phyloP scores from a whole-genome alignment of 2,113 vertebrate genomes.

The Amazona guildingii region DNA sequence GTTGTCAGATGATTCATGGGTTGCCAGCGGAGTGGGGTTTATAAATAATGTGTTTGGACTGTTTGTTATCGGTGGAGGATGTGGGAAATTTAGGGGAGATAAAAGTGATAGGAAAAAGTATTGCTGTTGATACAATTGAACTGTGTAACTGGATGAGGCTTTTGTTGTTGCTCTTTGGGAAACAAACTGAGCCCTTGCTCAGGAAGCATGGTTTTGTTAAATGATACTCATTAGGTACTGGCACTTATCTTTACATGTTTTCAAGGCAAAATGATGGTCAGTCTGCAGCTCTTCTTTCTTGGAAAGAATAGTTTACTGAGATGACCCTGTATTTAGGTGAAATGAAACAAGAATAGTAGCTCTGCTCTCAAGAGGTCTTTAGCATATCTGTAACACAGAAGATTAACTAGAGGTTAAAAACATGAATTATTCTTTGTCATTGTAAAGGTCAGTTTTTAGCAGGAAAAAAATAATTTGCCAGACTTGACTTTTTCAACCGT shows the following conservation, averaged over 20 bases:
- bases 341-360: neutral
- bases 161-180: slow-evolving; percentile 20
- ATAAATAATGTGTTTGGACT: neutral
- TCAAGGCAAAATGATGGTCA: neutral
- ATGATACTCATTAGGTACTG: neutral
- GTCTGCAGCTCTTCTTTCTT: neutral
- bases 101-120: slow-evolving; percentile 18
- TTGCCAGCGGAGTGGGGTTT: neutral
- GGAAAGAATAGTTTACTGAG: neutral
- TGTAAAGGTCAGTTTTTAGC: neutral
- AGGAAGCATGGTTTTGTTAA: neutral
- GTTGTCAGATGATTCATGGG: neutral
- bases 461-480: neutral
- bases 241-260: slow-evolving; percentile 3
- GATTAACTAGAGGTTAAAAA: neutral
- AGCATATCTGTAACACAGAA: neutral
- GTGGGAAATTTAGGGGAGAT: neutral
- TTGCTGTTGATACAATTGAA: neutral
- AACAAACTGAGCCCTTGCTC: neutral
- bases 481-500: neutral
- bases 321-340: neutral
- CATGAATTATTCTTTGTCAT: neutral
- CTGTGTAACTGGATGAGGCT: neutral
- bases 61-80: slow-evolving; percentile 11
- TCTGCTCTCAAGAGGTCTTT: neutral